phyloP scores from a whole-genome alignment of 2,888 invertebrate species.

The Sminthurides aquaticus region DNA sequence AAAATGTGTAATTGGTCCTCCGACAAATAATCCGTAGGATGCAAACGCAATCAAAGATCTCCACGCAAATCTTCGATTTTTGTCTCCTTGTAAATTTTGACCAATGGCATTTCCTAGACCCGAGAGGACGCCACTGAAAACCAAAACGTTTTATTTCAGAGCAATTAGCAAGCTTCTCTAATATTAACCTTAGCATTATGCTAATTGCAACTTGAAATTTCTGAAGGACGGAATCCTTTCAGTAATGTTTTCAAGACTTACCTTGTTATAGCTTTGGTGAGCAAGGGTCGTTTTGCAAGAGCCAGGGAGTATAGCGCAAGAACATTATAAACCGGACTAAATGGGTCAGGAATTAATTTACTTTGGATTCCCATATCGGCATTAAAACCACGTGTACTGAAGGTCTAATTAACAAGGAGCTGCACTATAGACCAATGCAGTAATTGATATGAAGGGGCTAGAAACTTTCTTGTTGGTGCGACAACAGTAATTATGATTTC shows the following conservation, averaged over 20 bases:
- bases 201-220: too few species aligned
- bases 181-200: too few species aligned
- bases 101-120: conserved; percentile 19
- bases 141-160: too few species aligned
- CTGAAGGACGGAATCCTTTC: too few species aligned
- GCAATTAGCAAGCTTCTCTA: too few species aligned
- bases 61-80: neutral
- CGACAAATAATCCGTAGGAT: conserved; percentile 11
- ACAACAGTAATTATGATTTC: too few species aligned
- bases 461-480: too few species aligned
- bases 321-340: conserved; percentile 1
- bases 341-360: conserved; percentile 4
- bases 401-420: too few species aligned
- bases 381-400: too few species aligned
- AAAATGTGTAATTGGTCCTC: conserved; percentile 19
- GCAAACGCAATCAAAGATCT: conserved; percentile 7
- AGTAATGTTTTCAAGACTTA: conserved; percentile 6
- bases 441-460: too few species aligned
- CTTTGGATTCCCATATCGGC: neutral
- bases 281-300: conserved; percentile 8
- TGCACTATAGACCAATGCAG: too few species aligned
- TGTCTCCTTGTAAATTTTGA: neutral
- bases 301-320: conserved; percentile 2
- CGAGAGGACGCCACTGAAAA: conserved; percentile 17
- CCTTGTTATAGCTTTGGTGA: conserved; percentile 23